Evolutionary conservation across 2,797 vertebrate genomes (phyloP).

Genomic region (Buphagus erythrorhynchus): DNA sequence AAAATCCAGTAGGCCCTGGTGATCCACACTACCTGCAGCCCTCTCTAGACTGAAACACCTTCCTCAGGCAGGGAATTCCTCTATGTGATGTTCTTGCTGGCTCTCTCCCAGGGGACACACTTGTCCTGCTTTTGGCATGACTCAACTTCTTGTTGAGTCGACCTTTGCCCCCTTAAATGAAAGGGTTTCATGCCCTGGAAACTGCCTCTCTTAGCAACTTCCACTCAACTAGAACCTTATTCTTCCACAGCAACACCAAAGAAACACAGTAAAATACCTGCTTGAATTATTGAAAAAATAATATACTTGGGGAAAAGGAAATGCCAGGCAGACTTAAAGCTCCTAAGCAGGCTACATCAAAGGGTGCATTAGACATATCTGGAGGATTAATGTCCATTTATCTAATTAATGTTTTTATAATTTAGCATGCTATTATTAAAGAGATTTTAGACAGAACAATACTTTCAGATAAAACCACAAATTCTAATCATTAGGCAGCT

Average conservation of each 20-base stretch:
- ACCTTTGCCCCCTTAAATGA: slow-evolving; percentile 57
- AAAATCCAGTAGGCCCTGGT: neutral
- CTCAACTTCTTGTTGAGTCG: slow-evolving; percentile 50
- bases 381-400: slow-evolving; percentile 67
- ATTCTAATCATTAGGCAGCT: slow-evolving; percentile 59
- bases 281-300: slow-evolving; percentile 26
- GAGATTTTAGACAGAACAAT: slow-evolving; percentile 51
- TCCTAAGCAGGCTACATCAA: slow-evolving; percentile 55
- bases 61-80: neutral
- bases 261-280: slow-evolving; percentile 2
- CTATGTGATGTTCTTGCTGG: neutral
- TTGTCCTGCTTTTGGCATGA: slow-evolving; percentile 61
- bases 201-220: slow-evolving; percentile 38
- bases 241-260: neutral
- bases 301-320: slow-evolving; percentile 21
- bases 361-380: slow-evolving; percentile 37
- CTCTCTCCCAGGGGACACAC: neutral
- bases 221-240: slow-evolving; percentile 37
- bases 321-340: neutral
- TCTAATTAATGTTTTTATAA: slow-evolving; percentile 77
- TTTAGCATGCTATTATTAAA: slow-evolving; percentile 65
- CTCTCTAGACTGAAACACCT: neutral
- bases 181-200: slow-evolving; percentile 68
- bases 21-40: neutral
- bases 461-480: slow-evolving; percentile 58